A percentile compares a stretch with the other conserved stretches of the same genome.
Evolutionary conservation across 2,888 invertebrate species (phyloP).

Genomic region (Neocrepidodera transversa): DNA sequence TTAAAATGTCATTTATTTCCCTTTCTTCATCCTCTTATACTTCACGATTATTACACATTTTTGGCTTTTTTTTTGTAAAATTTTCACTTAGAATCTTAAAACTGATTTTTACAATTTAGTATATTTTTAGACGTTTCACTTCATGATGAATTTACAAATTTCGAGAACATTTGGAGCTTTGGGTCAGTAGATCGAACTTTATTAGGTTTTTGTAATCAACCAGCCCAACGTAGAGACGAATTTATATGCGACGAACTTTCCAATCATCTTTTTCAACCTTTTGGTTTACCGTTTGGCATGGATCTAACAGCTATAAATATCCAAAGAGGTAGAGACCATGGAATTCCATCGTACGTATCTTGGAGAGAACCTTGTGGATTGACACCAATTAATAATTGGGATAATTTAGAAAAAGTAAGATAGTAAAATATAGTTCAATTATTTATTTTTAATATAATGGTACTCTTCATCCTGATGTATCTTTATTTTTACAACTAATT

Average conservation of each 20-base stretch:
- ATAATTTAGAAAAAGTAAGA: conserved; percentile 71
- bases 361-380: conserved; percentile 85
- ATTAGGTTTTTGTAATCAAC: conserved; percentile 79
- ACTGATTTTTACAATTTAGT: too few species aligned
- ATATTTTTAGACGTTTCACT: conserved; percentile 73
- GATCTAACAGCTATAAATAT: conserved; percentile 89
- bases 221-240: conserved; percentile 80
- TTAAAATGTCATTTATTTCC: too few species aligned
- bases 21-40: too few species aligned
- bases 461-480: too few species aligned
- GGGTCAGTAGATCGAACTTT: conserved; percentile 82
- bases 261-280: conserved; percentile 82
- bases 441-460: too few species aligned
- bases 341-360: conserved; percentile 78
- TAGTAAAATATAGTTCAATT: too few species aligned
- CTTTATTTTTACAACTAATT: too few species aligned
- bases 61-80: too few species aligned
- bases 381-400: conserved; percentile 70
- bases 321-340: conserved; percentile 87
- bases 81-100: too few species aligned
- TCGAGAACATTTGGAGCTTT: conserved; percentile 74
- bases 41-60: too few species aligned
- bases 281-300: conserved; percentile 76
- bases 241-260: conserved; percentile 82
- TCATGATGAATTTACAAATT: conserved; percentile 77